Base-by-base conservation (phyloP, 2,797 vertebrate species). In the Sciaenops ocellatus region DNA sequence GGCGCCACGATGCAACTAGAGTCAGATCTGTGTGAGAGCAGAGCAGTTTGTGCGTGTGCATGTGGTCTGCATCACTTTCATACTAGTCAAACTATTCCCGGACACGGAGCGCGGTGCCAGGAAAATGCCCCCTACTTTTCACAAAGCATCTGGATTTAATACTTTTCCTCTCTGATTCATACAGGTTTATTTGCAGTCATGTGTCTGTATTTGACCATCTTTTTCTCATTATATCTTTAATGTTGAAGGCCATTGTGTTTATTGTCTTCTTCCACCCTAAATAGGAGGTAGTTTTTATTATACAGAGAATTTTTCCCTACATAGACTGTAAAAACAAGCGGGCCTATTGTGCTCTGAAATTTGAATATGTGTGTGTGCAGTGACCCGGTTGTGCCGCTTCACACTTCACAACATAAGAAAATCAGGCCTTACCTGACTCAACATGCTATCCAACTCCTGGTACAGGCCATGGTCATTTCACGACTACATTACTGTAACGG, bases 361-460 rank as follows among this genome's bases (percentile, higher is more conserved):
- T 7, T 68, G 16, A 67, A 63, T 60, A n/a, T 85, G 3, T 85
- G 17, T 72, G 56, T 56, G 51, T 79, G 38, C 3, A 30, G 30
- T 30, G 6, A 30, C 30, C 5, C 5, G 30, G 30, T 30, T 5
- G 30, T 30, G 30, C 30, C 6, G 30, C 30, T 30, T 30, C 30
- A 30, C 30, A 30, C 30, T 30, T 30, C 30, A 1, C 30, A 30
- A 30, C 30, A 30, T 30, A 30, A 30, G 7, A 28, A 30, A 30
- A 30, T 30, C 30, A 30, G 4, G n/a, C n/a, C n/a, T n/a, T n/a
- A 30, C 6, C 30, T 30, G 5, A 30, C 6, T 30, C 30, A 30
- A 7, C 6, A 5, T 30, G 30, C 30, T 30, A 7, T 6, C 30
- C 30, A 30, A 6, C 30, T 30, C 30, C 30, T 30, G 30, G 7